These are phyloP conservation scores for Prosapia bicincta DNA, from an alignment of 2,888 invertebrate species.

Conservation along the genomic window DNA sequence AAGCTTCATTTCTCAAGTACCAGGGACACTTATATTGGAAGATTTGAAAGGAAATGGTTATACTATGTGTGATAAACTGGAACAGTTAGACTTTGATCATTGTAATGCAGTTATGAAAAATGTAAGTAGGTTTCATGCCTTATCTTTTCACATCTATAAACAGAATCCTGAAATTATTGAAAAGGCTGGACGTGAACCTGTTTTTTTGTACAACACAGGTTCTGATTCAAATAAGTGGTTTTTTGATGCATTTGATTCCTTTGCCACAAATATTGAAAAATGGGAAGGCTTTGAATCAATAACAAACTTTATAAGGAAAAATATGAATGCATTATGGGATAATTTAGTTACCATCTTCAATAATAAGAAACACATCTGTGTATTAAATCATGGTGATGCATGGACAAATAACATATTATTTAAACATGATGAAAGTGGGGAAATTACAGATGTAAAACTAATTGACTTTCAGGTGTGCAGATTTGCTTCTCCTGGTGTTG, in stretches of 20 bases:
- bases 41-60: neutral
- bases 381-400: slow-evolving; percentile 31
- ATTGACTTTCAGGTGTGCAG: slow-evolving; percentile 30
- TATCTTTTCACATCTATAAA: neutral
- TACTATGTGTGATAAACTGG: neutral
- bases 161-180: neutral
- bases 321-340: neutral
- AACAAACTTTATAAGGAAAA: neutral
- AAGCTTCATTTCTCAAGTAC: neutral
- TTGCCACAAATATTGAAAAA: neutral
- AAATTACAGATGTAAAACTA: slow-evolving; percentile 22
- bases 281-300: neutral
- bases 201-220: neutral
- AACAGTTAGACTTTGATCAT: neutral
- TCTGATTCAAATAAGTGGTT: too few species aligned
- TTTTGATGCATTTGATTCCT: neutral
- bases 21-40: neutral
- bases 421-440: slow-evolving; percentile 21
- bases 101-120: neutral
- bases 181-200: neutral
- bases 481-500: slow-evolving; percentile 29
- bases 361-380: slow-evolving; percentile 12
- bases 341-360: neutral
- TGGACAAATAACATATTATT: slow-evolving; percentile 35
- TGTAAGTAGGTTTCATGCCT: neutral